Evolutionary conservation across 2,113 vertebrate genomes (phyloP), one percentile per base, ranked within the genome.

Genomic region (Brachyhypopomus occidentalis): DNA sequence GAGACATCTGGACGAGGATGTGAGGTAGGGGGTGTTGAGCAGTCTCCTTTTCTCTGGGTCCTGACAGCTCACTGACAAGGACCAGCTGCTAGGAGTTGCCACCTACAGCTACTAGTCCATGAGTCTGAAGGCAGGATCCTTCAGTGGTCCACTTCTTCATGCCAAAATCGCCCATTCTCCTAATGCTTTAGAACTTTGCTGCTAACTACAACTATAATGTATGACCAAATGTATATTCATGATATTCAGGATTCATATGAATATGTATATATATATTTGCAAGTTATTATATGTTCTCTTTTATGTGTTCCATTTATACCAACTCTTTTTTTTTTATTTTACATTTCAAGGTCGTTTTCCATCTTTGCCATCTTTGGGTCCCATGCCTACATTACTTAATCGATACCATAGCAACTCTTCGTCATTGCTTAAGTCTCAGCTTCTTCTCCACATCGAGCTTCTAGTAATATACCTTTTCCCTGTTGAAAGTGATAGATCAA

Each of bases 61-160:
- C 63, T 89, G 91, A 90, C 91, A 90, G 87, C 85, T 76, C 84
- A 83, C 66, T 89, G 91, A 92, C 90, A 88, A 77, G 84, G 55
- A 86, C 84, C 85, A 90, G 89, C 88, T 91, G 89, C 83, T 62
- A 81, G 83, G 73, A 83, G 75, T 76, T 41, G 75, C 82, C 84
- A 34, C 87, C 76, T 81, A 84, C 72, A 70, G 83, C 83, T 86
- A 85, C 83, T 79, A 84, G 78, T 79, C 84, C 38, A 5, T 60
- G 48, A 45, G 69, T 60, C 73, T 87, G 60, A 52, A 84, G 76
- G 78, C 80, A 73, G 14, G 83, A 82, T 11, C 52, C 19, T 62
- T 72, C 34, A 55, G 60, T 64, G 55, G 80, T 79, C 59, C 71
- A 76, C 81, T 82, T 83, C 69, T 71, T 79, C 1, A 41, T 27